These are phyloP conservation scores for Microcebus lehilahytsara DNA, from an alignment of 2,113 vertebrate genomes.

Conservation along the genomic window DNA sequence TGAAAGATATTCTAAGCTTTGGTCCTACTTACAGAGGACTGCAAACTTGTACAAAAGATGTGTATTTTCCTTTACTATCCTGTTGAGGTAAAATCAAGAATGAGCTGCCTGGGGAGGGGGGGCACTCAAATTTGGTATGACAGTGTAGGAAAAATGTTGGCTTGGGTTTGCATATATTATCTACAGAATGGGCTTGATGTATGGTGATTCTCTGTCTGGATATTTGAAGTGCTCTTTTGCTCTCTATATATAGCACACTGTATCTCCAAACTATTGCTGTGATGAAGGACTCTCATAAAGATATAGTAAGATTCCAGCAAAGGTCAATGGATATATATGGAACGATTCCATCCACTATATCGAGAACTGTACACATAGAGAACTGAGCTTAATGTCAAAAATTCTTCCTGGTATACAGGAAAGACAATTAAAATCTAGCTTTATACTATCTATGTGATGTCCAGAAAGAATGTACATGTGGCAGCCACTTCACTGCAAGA, in stretches of 20 bases:
- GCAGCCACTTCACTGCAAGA: neutral
- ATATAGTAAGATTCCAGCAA: neutral
- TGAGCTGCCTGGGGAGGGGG: rapidly evolving
- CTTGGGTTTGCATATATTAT: neutral
- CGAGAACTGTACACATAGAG: neutral
- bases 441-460: neutral
- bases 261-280: neutral
- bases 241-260: no score
- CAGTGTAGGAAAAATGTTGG: neutral
- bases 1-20: neutral
- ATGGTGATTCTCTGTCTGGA: neutral
- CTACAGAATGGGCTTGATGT: neutral
- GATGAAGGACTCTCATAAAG: neutral
- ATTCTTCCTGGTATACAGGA: neutral
- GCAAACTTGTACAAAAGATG: neutral
- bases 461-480: neutral
- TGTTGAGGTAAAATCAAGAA: neutral
- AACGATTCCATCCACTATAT: neutral
- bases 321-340: neutral
- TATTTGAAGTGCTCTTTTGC: neutral
- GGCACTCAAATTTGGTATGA: neutral
- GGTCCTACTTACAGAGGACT: neutral
- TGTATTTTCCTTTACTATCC: neutral
- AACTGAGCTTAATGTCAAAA: neutral
- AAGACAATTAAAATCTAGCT: neutral